These are phyloP conservation scores for Catharus bicknelli DNA, from an alignment of 2,113 vertebrate genomes.

Conservation along the genomic window DNA sequence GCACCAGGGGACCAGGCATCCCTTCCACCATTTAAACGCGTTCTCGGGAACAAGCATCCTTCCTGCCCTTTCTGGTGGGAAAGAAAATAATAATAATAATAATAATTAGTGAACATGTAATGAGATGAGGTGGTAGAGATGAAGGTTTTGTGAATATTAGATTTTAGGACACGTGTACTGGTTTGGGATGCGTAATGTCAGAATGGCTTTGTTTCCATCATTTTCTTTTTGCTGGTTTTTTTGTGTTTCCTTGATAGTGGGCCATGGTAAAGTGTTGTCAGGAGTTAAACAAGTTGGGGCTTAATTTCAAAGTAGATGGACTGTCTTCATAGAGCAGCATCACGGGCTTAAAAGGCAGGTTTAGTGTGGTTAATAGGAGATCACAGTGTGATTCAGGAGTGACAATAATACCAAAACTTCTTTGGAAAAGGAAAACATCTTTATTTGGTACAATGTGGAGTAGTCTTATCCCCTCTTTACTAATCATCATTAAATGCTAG, in stretches of 20 bases:
- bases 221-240: not conserved
- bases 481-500: not conserved
- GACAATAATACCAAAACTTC: not conserved
- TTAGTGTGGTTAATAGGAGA: not conserved
- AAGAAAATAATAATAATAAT: not conserved
- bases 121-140: not conserved
- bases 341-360: not conserved
- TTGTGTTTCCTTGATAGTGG: not conserved
- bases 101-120: rapidly evolving
- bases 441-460: not conserved
- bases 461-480: not conserved
- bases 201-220: rapidly evolving
- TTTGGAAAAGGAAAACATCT: not conserved
- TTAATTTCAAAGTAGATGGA: not conserved
- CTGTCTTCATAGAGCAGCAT: not conserved
- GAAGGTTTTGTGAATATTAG: not conserved
- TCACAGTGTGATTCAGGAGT: rapidly evolving
- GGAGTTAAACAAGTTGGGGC: not conserved
- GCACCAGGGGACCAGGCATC: not conserved
- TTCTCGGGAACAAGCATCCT: not conserved
- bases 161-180: not conserved
- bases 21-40: not conserved
- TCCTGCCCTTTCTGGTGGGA: not conserved
- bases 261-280: not conserved
- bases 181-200: not conserved